These are phyloP conservation scores for Galago senegalensis DNA, from an alignment of 2,797 vertebrate species.

Conservation along the genomic window DNA sequence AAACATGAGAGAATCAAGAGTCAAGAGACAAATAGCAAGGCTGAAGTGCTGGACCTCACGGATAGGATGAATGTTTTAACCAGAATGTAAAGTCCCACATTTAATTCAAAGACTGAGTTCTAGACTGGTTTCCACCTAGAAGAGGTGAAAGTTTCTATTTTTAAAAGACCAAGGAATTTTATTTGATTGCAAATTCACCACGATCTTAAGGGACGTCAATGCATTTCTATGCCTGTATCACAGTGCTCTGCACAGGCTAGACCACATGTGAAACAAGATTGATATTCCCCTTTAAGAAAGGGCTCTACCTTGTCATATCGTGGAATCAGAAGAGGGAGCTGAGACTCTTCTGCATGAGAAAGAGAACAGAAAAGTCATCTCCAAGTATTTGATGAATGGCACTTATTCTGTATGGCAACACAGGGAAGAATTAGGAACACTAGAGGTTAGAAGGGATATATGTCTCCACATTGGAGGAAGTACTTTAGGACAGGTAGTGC, in stretches of 20 bases:
- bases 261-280: neutral
- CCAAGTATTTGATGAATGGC: neutral
- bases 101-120: conserved; percentile 42
- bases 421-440: neutral
- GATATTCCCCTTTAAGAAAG: neutral
- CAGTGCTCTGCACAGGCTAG: neutral
- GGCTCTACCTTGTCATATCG: neutral
- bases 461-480: conserved; percentile 24
- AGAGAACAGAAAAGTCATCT: neutral
- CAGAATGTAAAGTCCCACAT: neutral
- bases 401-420: neutral
- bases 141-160: neutral
- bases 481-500: neutral
- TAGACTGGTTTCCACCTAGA: neutral
- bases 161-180: neutral
- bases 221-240: neutral
- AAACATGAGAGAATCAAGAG: conserved; percentile 8
- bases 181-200: conserved; percentile 21
- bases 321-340: neutral
- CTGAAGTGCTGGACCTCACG: neutral
- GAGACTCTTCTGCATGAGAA: neutral
- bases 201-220: neutral
- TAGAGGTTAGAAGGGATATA: neutral
- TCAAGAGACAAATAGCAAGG: neutral
- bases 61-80: neutral